Conservation (phyloP, 30 jellyfish, hydroid and myxozoan genomes). For the Chrysaora quinquecirrha region DNA sequence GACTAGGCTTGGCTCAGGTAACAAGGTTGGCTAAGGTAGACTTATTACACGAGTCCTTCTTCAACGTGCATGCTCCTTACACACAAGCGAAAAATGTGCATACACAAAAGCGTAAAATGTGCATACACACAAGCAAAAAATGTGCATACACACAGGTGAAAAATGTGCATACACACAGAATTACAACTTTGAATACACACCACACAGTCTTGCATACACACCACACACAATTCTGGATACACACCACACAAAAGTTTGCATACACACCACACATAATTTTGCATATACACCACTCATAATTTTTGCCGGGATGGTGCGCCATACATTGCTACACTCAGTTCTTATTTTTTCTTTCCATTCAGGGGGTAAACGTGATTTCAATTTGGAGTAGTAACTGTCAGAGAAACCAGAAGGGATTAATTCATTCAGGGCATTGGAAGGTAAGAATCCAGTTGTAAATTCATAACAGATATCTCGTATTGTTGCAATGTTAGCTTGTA, state of each 20-base stretch:
- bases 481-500: no score
- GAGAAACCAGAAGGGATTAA: no score
- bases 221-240: constrained; percentile 11
- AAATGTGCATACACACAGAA: background rate
- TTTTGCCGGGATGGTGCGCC: constrained; percentile 11
- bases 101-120: background rate
- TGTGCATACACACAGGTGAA: background rate
- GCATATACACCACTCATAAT: constrained; percentile 33
- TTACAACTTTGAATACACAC: background rate
- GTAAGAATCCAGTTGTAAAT: no score
- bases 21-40: no score
- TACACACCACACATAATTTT: constrained; percentile 6
- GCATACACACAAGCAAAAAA: background rate
- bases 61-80: background rate
- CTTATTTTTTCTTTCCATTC: no score
- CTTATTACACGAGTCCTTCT: background rate
- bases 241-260: constrained; percentile 8
- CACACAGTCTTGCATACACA: background rate
- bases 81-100: no score
- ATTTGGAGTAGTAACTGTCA: no score
- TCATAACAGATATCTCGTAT: no score
- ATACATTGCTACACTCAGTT: no score
- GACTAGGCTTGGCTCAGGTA: background rate
- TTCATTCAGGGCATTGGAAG: no score
- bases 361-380: no score